These are phyloP conservation scores for Corythornis cristatus DNA, from an alignment of 2,113 vertebrate genomes.

Conservation along the genomic window DNA sequence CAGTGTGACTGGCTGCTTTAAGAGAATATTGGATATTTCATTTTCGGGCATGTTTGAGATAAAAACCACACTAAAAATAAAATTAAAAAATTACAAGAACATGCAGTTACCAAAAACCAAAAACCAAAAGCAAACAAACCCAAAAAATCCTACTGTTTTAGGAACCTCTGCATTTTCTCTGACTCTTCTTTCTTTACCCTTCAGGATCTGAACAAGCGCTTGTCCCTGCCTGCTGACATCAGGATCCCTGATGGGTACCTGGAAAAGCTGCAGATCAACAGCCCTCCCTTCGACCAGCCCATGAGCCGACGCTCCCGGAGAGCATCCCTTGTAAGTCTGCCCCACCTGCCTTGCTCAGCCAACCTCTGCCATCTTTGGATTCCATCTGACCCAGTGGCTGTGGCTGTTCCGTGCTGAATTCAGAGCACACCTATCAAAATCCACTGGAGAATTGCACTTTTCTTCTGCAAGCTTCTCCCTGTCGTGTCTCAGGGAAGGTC, in stretches of 20 bases:
- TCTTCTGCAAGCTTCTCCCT: not conserved
- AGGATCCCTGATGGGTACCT: conserved; percentile 97
- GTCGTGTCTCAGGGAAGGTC: not conserved
- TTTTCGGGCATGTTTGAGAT: not conserved
- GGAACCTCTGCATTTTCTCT: not conserved
- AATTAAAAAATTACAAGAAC: not conserved
- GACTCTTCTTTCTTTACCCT: not conserved
- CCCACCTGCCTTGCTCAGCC: not conserved
- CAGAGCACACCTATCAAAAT: not conserved
- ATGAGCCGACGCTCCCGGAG: conserved; percentile 95
- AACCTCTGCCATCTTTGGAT: not conserved
- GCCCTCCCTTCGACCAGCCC: conserved; percentile 93
- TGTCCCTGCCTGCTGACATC: conserved; percentile 97
- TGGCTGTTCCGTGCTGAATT: not conserved
- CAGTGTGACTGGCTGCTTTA: not conserved
- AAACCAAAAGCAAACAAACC: not conserved
- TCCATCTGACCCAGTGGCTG: not conserved
- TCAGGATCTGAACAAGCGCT: conserved; percentile 96
- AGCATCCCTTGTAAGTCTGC: conserved; percentile 89
- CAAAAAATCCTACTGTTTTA: not conserved
- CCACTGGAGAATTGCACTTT: not conserved
- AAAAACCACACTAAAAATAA: not conserved
- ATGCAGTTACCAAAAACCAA: no score
- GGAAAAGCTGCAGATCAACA: conserved; percentile 95
- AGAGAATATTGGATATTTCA: not conserved